Evolutionary conservation across 2,113 vertebrate genomes (phyloP).

Genomic region (Hemicordylus capensis): DNA sequence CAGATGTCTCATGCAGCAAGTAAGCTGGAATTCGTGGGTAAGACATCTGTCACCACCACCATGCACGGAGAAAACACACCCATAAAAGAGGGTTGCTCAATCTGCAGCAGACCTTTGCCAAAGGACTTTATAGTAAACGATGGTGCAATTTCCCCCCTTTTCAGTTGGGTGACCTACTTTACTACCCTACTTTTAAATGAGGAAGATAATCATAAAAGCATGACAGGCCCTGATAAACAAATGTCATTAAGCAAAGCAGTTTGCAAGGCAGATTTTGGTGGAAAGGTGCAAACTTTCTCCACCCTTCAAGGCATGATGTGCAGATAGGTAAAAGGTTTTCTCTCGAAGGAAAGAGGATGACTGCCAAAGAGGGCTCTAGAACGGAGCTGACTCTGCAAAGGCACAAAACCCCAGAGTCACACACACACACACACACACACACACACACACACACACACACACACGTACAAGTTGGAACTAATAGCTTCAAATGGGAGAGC

Average conservation of each 20-base stretch:
- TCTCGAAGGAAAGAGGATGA: not conserved
- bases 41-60: too few relatives aligned
- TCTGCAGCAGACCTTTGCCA: not conserved
- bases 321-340: not conserved
- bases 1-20: not conserved
- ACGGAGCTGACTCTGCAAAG: not conserved
- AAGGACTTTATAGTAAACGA: not conserved
- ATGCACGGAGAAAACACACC: not conserved
- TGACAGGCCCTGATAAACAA: slow-evolving; percentile 31
- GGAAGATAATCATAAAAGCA: slow-evolving; percentile 40
- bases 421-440: not conserved
- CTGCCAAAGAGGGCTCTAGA: not conserved
- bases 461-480: too few relatives aligned
- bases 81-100: not conserved
- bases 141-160: slow-evolving; percentile 28
- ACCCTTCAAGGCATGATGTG: not conserved
- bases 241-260: slow-evolving; percentile 27
- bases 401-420: not conserved
- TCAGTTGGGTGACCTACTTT: slow-evolving; percentile 58
- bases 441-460: too few relatives aligned
- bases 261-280: slow-evolving; percentile 15
- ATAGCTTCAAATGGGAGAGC: too few relatives aligned
- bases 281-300: not conserved
- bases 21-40: not conserved
- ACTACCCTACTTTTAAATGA: slow-evolving; percentile 29